Base-by-base conservation (phyloP, 2,797 vertebrate genomes). In the Cygnus olor region DNA sequence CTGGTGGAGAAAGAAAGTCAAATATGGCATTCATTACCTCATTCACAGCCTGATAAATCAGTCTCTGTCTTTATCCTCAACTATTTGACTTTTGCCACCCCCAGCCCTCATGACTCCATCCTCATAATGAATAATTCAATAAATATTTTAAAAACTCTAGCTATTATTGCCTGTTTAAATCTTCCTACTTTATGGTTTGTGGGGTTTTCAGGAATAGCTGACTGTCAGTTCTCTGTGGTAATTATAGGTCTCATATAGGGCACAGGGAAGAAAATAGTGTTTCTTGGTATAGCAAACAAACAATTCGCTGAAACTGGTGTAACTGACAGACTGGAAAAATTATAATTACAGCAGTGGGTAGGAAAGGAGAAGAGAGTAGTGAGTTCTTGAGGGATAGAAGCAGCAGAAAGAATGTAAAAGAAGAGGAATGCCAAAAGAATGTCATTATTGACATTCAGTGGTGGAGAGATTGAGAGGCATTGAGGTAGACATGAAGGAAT, bases 81-180 rank as follows among this genome's bases (percentile, higher is more conserved):
- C 13, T 72, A 11, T 88, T 91, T 86, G 65, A 40, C 76, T 94
- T 91, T 85, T 88, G 61, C 61, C 61, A 90, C 79, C 84, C 86
- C 65, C 45, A 83, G 27, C 19, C 14, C 21, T 38, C 10, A 36
- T 36, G 65, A 86, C 64, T 88, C 20, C 65, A 24, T 58, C 64
- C 49, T 56, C 51, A n/a, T 51, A 85, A 80, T 69, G 84, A 92
- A 85, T 82, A 87, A 92, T 84, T 90, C 81, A 86, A 57, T 49
- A 63, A 77, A 49, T 82, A 85, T 73, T 91, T 94, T 90, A 32
- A 65, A 65, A 86, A 56, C 42, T 78, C 54, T 27, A 80, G 54
- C 11, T 71, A 79, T 80, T 87, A 69, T 8, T 87, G 34, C 36
- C 54, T 76, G 42, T 80, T 87, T 85, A 61, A 90, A 72, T 4